Base-by-base conservation (phyloP, 2,113 vertebrate species). In the Pomatostomus ruficeps region DNA sequence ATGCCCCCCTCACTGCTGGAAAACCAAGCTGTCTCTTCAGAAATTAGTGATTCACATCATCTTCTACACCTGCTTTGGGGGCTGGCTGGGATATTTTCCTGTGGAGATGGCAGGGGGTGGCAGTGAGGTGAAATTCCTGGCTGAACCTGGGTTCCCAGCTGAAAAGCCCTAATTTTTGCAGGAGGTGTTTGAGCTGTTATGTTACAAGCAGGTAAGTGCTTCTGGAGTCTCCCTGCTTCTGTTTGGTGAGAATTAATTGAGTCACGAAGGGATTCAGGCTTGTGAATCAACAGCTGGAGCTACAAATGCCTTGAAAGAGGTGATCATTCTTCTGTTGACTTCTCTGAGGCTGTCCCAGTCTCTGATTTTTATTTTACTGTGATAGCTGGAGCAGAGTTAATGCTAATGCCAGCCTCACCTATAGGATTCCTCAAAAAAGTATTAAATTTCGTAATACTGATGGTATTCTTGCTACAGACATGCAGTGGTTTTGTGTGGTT, bases 361-460 rank as follows among this genome's bases (percentile, higher is more conserved):
- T 45, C 62, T 71, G n/a, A 16, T 51, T 63, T 58, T 57, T 15
- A 17, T 82, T 87, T 71, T 31, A 5, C 43, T 93, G 84, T 79
- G 26, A 29, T 63, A 77, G 12, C 65, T 85, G 74, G 57, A 33
- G 72, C 35, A 54, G 43, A 48, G 23, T n/a, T 45, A 45, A 20
- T 6, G 1, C 14, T 85, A 35, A 38, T 67, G 35, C 52, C 40
- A 71, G 11, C 16, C 26, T 83, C 58, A 51, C 20, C 35, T 70
- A 10, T 3, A 36, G 33, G 21, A 42, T 74, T 87, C 23, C 36
- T 74, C 15, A 29, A 26, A 42, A n/a, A 70, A 42, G 55, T 11
- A 52, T 0, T 31, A 4, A 2, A 33, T 68, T 75, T 55, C 14
- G 2, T 43, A 21, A 28, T 4, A 18, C 6, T 16, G 5, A 8